These are phyloP conservation scores for Penelope pileata DNA, from an alignment of 2,113 vertebrate genomes.

Conservation along the genomic window DNA sequence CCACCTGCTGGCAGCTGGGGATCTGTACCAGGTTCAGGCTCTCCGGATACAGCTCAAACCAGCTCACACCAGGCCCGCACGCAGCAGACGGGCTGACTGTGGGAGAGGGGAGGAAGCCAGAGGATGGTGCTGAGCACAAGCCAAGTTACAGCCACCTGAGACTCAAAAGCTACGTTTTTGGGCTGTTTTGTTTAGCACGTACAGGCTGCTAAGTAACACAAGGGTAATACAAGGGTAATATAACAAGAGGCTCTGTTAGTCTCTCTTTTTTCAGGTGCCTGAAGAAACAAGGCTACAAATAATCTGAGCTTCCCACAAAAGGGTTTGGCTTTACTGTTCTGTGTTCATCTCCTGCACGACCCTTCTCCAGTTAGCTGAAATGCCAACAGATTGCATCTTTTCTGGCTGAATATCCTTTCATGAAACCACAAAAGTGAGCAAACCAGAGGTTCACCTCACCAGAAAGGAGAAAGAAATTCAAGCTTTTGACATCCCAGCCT, in stretches of 20 bases:
- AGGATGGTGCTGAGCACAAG: neutral
- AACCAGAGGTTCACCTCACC: neutral
- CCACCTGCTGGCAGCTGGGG: neutral
- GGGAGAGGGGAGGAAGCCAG: neutral
- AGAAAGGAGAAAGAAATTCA: neutral
- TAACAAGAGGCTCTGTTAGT: neutral
- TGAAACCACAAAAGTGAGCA: neutral
- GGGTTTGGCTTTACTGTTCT: neutral
- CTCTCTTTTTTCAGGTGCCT: neutral
- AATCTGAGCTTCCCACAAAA: neutral
- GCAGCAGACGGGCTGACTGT: neutral
- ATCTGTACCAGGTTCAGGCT: neutral
- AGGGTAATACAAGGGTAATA: neutral
- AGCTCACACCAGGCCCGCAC: neutral
- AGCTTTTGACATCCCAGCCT: neutral
- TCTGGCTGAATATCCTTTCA: neutral
- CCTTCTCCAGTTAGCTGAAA: neutral
- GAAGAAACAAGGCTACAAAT: constrained; percentile 1
- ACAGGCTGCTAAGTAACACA: constrained; percentile 14
- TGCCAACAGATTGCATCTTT: neutral
- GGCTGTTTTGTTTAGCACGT: neutral
- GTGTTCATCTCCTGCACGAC: neutral
- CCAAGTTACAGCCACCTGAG: neutral
- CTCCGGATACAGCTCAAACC: neutral
- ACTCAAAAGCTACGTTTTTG: neutral